phyloP scores from a whole-genome alignment of 2,888 invertebrate species.

The Acholoe squamosa region DNA sequence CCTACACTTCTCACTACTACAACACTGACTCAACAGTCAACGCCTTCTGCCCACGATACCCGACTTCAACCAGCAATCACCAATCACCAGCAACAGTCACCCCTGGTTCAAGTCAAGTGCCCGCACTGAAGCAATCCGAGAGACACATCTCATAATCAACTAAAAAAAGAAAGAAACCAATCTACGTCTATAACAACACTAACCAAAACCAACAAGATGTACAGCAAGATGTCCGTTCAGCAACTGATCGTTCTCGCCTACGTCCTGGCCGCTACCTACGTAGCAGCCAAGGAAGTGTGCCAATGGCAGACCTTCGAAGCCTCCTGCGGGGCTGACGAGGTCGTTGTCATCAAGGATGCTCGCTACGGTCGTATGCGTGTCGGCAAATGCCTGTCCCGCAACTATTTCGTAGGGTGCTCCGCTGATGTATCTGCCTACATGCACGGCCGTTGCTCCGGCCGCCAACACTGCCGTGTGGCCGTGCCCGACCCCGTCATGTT shows the following conservation, averaged over 20 bases:
- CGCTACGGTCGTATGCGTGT: constrained; percentile 64
- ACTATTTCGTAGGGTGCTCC: constrained; percentile 64
- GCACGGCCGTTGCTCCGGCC: constrained; percentile 65
- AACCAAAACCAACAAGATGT: not conserved
- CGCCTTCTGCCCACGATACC: not conserved
- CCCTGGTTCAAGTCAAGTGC: too few relatives aligned
- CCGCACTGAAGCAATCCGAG: too few relatives aligned
- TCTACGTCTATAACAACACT: not conserved
- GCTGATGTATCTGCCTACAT: constrained; percentile 57
- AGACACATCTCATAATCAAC: not conserved
- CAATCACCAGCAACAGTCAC: not conserved
- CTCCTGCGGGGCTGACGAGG: constrained; percentile 46
- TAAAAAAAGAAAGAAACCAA: not conserved
- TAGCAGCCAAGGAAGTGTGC: constrained; percentile 57
- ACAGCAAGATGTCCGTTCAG: not conserved
- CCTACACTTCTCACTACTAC: not conserved
- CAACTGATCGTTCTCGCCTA: not conserved
- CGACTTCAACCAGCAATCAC: not conserved
- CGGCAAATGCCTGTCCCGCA: constrained; percentile 60
- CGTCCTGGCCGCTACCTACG: not conserved
- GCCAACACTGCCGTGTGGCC: constrained; percentile 59
- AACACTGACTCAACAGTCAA: not conserved
- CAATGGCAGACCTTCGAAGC: constrained; percentile 64
- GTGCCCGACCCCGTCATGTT: constrained; percentile 62
- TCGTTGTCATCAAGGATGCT: constrained; percentile 63